Percentiles rank a stretch among this genome's conserved stretches.
Evolutionary conservation across 2,888 invertebrate species (phyloP).

Genomic region (Drosophila koepferae): DNA sequence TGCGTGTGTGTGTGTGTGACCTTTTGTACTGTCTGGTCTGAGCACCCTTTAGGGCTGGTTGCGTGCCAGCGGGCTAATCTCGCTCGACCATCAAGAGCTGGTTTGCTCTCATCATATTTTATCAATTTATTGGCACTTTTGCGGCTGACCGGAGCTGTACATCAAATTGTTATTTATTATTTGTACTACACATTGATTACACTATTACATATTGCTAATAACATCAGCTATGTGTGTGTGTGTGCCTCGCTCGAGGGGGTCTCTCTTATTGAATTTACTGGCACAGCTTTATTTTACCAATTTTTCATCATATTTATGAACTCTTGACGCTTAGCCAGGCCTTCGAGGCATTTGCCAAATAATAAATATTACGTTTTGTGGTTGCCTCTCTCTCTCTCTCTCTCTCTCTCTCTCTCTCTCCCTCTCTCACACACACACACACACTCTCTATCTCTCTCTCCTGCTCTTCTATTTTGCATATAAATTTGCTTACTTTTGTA

Average conservation of each 20-base stretch:
- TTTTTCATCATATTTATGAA: constrained; percentile 72
- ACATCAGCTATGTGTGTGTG: constrained; percentile 51
- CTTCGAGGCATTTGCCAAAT: constrained; percentile 72
- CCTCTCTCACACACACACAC: too few species aligned
- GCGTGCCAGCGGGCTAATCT: constrained; percentile 61
- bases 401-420: too few species aligned
- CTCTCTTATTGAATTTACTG: constrained; percentile 49
- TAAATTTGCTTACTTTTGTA: constrained; percentile 21
- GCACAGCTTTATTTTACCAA: constrained; percentile 58
- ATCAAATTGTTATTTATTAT: constrained; percentile 76
- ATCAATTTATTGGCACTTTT: constrained; percentile 77
- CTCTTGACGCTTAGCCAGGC: constrained; percentile 57
- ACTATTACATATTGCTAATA: constrained; percentile 74
- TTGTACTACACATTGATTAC: constrained; percentile 76
- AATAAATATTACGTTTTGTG: constrained; percentile 66
- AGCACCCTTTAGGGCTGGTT: constrained; percentile 39
- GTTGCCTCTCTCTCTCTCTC: constrained; percentile 10
- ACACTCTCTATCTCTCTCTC: constrained; percentile 14
- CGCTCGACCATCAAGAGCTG: constrained; percentile 48
- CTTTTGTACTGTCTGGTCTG: constrained; percentile 16
- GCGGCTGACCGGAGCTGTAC: constrained; percentile 34
- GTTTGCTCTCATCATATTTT: constrained; percentile 71
- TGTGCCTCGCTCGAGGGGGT: constrained; percentile 31
- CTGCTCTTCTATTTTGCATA: constrained; percentile 12
- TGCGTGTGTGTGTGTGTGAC: constrained; percentile 20